These are phyloP conservation scores for Lathamus discolor DNA, from an alignment of 2,113 vertebrate species.

Conservation along the genomic window DNA sequence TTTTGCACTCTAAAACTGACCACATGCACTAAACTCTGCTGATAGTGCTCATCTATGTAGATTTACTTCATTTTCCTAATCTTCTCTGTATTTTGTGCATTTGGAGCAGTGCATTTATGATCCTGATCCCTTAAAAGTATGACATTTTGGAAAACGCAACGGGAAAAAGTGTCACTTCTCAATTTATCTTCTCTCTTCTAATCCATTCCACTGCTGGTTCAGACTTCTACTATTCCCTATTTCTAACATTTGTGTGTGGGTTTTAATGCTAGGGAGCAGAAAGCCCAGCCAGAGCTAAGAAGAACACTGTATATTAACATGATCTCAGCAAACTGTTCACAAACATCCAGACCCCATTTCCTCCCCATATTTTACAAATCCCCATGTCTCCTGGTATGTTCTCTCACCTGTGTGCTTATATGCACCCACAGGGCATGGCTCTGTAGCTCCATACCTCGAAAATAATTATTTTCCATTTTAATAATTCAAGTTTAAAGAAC, in stretches of 20 bases:
- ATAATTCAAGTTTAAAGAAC: background rate
- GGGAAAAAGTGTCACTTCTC: background rate
- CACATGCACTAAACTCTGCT: background rate
- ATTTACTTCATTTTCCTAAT: background rate
- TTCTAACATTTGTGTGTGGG: background rate
- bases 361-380: background rate
- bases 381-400: accelerated
- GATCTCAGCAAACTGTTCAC: background rate
- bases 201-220: accelerated
- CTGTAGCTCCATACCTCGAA: background rate
- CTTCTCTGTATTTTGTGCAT: background rate
- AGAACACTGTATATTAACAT: background rate
- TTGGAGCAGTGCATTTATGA: background rate
- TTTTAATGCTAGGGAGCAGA: background rate
- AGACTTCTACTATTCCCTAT: background rate
- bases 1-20: background rate
- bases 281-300: background rate
- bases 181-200: background rate
- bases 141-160: accelerated
- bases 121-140: background rate
- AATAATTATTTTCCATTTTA: background rate
- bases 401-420: background rate
- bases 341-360: background rate
- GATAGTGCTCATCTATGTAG: too few relatives aligned
- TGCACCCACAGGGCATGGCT: accelerated